A percentile compares a stretch with the other conserved stretches of the same genome.
Conservation (phyloP, 1,140 invertebrate genomes). For the Leptopilina clavipes region DNA sequence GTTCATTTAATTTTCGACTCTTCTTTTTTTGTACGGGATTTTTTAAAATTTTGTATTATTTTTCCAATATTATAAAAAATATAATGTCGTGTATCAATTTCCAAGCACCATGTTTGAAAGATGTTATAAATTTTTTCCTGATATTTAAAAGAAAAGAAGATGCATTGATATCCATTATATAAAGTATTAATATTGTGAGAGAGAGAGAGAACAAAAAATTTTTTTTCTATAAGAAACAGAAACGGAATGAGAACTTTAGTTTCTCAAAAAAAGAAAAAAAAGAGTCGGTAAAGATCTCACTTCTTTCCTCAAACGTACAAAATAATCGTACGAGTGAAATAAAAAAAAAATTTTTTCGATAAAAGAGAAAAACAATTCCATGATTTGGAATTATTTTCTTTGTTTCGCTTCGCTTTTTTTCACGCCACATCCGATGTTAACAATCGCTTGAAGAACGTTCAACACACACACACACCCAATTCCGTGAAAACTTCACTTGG, state of each 20-base stretch:
- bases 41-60: not conserved
- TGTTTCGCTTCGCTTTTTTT: not conserved
- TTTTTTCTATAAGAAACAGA: not conserved
- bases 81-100: not conserved
- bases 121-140: not conserved
- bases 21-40: not conserved
- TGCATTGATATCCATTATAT: not conserved
- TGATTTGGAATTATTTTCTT: not conserved
- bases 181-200: not conserved
- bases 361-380: conserved; percentile 19
- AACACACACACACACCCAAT: not conserved
- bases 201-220: not conserved
- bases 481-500: not conserved
- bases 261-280: conserved; percentile 2
- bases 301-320: conserved; percentile 11
- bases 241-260: conserved; percentile 15
- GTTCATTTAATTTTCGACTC: not conserved
- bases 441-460: not conserved
- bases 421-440: not conserved
- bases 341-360: not conserved
- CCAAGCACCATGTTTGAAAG: not conserved
- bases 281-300: conserved; percentile 4
- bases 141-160: not conserved
- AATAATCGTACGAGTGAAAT: conserved; percentile 9
- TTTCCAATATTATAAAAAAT: conserved; percentile 21